Base-by-base conservation (phyloP, 2,797 vertebrate genomes). In the Lutjanus campechanus region DNA sequence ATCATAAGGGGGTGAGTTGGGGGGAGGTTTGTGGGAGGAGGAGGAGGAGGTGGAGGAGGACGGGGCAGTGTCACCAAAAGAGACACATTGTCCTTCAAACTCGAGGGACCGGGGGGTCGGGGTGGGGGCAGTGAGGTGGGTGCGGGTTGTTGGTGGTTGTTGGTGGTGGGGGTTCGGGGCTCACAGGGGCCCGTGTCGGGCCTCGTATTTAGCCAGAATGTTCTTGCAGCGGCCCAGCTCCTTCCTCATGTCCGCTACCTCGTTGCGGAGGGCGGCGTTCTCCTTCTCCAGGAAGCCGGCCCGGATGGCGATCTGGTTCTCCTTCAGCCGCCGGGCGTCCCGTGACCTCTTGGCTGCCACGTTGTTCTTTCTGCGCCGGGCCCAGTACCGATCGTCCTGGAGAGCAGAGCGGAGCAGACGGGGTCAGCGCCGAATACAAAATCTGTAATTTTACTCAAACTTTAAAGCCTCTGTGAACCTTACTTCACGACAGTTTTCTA, bases 231-330 rank as follows among this genome's bases (percentile, higher is more conserved):
- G 97, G 88, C 97, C 97, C 86, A 99, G 96, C 96, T 99, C 98
- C 93, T 98, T 98, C 81, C 98, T 91, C 69, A 99, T 76, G 77
- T 99, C 98, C 0, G 97, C 96, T 80, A 99, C 97, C 93, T 99
- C 98, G 79, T 96, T 92, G 85, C 98, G 96, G 46, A 99, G 96
- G 0, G 97, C 98, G 0, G 93, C 90, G 92, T 99, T 99, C 96
- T 99, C 98, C 93, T 99, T 99, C 95, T 99, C 98, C 89, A 99
- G 96, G 88, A 99, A 99, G 0, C 95, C 92, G 1, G 98, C 98
- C 3, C 98, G 96, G 93, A 99, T 99, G 92, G 98, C 98, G 67
- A 99, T 99, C 96, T 99, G 98, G 93, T 99, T 99, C 94, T 99
- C 98, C 94, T 99, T 99, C 83, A 99, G 96, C 74, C 98, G 93